Evolutionary conservation across 2,888 invertebrate genomes (phyloP).

Genomic region (Tiphia femorata): DNA sequence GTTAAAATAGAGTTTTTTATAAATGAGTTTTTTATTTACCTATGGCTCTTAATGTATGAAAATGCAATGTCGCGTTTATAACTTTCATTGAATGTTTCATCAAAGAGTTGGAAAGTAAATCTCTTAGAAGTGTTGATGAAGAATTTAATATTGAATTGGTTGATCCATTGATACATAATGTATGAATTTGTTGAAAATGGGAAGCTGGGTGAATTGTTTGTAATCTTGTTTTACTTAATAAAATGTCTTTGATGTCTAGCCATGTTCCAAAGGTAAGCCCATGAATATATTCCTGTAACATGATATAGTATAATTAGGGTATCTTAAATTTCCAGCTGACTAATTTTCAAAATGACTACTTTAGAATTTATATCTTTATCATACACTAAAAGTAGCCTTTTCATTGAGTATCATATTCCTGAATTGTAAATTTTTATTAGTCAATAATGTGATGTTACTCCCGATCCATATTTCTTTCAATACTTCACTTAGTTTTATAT

Average conservation of each 20-base stretch:
- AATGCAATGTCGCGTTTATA: conserved; percentile 66
- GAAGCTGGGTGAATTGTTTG: conserved; percentile 43
- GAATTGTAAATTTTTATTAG: conserved; percentile 56
- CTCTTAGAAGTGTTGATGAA: conserved; percentile 54
- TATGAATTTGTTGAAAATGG: conserved; percentile 30
- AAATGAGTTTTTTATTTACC: conserved; percentile 33
- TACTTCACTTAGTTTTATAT: conserved; percentile 58
- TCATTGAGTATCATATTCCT: conserved; percentile 58
- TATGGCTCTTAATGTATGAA: conserved; percentile 56
- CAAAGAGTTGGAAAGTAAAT: conserved; percentile 70
- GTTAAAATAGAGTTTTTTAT: not conserved
- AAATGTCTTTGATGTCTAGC: conserved; percentile 25
- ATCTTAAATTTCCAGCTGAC: too few species aligned
- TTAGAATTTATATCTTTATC: too few species aligned
- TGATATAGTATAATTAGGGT: conserved; percentile 6
- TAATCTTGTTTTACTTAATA: conserved; percentile 53
- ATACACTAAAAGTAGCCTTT: conserved; percentile 58
- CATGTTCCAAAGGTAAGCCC: conserved; percentile 62
- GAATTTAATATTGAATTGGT: conserved; percentile 34
- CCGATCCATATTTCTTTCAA: conserved; percentile 70
- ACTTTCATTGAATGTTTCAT: conserved; percentile 71
- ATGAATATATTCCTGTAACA: conserved; percentile 69
- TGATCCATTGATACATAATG: conserved; percentile 35
- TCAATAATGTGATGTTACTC: conserved; percentile 57
- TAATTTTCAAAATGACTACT: too few species aligned